A percentile compares a stretch with the other conserved stretches of the same genome.
These are phyloP conservation scores for Cervus canadensis DNA, from an alignment of 2,113 vertebrate species.

Conservation along the genomic window DNA sequence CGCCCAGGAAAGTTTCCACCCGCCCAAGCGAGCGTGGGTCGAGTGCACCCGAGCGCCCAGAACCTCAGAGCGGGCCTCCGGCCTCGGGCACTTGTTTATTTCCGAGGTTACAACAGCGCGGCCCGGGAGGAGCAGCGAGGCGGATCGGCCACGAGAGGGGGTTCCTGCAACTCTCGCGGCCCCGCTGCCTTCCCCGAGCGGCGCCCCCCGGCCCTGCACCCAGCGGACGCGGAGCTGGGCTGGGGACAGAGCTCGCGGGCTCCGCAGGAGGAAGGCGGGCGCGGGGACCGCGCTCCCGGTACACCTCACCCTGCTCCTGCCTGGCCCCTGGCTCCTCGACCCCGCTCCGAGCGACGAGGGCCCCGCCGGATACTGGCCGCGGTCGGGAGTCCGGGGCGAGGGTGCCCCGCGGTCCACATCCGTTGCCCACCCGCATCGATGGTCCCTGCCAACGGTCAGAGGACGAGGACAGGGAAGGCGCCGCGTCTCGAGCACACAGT, in stretches of 20 bases:
- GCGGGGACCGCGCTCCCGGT: neutral
- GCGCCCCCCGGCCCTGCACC: neutral
- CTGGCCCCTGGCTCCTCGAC: neutral
- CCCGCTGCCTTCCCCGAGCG: constrained; percentile 29
- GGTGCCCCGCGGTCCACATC: neutral
- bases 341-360: neutral
- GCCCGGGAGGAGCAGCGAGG: constrained; percentile 45
- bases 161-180: constrained; percentile 38
- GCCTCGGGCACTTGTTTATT: neutral
- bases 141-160: constrained; percentile 64
- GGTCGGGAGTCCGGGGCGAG: neutral
- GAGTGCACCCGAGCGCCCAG: neutral
- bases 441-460: neutral
- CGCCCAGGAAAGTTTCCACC: constrained; percentile 53
- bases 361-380: neutral
- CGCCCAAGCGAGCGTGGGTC: neutral
- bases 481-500: no score
- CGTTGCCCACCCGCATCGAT: neutral
- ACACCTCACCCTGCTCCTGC: neutral
- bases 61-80: neutral
- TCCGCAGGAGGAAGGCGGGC: neutral
- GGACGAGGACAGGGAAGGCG: neutral
- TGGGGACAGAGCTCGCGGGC: neutral
- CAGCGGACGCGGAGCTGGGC: neutral
- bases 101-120: neutral